Percentiles rank a stretch among this genome's conserved stretches.
These are phyloP conservation scores for Dioctria rufipes DNA, from an alignment of 2,888 invertebrate species.

Conservation along the genomic window DNA sequence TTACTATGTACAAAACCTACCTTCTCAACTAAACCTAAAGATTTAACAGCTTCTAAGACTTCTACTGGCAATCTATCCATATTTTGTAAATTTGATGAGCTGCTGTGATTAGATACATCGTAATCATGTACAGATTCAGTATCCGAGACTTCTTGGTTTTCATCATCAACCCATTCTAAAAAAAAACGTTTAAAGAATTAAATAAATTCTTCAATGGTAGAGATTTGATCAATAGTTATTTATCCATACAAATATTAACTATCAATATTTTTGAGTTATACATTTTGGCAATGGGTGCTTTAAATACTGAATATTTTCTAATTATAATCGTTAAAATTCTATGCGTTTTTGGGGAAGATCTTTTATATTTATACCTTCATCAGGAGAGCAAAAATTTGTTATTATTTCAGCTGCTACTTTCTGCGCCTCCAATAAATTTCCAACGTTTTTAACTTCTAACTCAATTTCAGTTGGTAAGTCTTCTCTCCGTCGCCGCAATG, in stretches of 20 bases:
- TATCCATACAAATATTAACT: background rate
- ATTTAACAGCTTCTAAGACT: conserved; percentile 76
- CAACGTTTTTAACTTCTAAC: conserved; percentile 72
- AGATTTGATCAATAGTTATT: background rate
- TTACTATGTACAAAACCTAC: conserved; percentile 64
- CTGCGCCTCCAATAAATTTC: conserved; percentile 78
- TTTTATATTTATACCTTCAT: conserved; percentile 73
- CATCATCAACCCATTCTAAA: conserved; percentile 70
- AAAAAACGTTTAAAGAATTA: background rate
- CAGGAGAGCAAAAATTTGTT: conserved; percentile 78
- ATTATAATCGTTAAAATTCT: too few relatives aligned
- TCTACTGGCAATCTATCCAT: conserved; percentile 75
- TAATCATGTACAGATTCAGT: conserved; percentile 69
- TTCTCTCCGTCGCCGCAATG: conserved; percentile 63
- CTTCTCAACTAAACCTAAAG: conserved; percentile 76
- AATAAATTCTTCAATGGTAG: background rate
- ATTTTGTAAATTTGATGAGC: conserved; percentile 62
- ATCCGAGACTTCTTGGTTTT: conserved; percentile 72
- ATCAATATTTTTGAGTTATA: background rate
- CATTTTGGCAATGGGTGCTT: too few relatives aligned
- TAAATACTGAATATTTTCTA: too few relatives aligned
- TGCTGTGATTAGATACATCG: conserved; percentile 63
- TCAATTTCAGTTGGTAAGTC: conserved; percentile 70
- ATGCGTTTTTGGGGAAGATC: too few relatives aligned
- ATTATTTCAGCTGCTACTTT: conserved; percentile 80